phyloP scores from a whole-genome alignment of 1,140 invertebrate species.

The Euschistus heros region DNA sequence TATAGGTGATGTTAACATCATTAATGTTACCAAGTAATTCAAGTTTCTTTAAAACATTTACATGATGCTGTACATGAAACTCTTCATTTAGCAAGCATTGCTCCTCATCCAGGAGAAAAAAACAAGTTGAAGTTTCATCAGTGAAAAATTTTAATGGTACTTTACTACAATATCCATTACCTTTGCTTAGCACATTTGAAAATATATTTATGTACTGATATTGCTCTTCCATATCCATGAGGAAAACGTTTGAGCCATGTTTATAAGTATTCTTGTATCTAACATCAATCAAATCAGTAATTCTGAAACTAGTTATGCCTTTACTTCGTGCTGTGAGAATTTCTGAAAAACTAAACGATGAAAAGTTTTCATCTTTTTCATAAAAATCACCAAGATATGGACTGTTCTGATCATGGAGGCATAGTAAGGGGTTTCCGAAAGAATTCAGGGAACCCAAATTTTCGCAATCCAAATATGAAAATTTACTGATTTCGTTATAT shows the following conservation, averaged over 20 bases:
- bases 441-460: not conserved
- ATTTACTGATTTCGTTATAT: too few species aligned
- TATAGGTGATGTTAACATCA: not conserved
- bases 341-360: not conserved
- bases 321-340: not conserved
- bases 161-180: not conserved
- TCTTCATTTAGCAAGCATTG: not conserved
- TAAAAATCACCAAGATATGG: slow-evolving; percentile 9
- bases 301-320: not conserved
- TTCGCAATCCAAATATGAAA: too few species aligned
- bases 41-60: too few species aligned
- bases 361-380: not conserved
- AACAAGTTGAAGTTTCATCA: not conserved
- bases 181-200: not conserved
- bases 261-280: not conserved
- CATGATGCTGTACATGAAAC: too few species aligned
- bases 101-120: not conserved
- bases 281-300: not conserved
- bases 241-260: not conserved
- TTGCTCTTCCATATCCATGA: not conserved
- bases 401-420: slow-evolving; percentile 3
- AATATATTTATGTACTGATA: not conserved
- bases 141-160: not conserved
- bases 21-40: not conserved
- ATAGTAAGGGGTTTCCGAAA: not conserved